Conservation (phyloP, 2,888 invertebrate species). For the Yponomeuta malinellus region DNA sequence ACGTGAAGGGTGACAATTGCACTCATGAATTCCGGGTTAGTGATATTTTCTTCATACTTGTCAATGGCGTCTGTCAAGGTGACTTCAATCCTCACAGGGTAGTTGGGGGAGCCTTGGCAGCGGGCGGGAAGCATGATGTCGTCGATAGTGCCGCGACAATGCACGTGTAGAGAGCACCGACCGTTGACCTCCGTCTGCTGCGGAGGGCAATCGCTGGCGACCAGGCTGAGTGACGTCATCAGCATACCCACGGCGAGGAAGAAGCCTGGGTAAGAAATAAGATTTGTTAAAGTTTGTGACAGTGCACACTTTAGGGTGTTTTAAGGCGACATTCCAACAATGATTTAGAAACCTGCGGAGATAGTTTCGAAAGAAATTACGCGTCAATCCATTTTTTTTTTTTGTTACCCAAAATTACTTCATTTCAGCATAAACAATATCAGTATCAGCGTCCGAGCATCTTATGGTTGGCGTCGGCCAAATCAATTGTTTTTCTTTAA, state of each 20-base stretch:
- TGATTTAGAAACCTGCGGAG: too few species aligned
- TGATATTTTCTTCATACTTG: conserved; percentile 32
- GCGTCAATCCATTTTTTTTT: too few species aligned
- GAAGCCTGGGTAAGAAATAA: background rate
- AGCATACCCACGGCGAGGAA: conserved; percentile 13
- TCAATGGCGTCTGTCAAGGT: conserved; percentile 40
- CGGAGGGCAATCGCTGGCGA: conserved; percentile 31
- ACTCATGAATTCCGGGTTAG: conserved; percentile 34
- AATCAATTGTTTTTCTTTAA: too few species aligned
- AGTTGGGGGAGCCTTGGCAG: conserved; percentile 50
- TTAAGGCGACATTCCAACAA: too few species aligned
- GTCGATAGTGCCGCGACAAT: conserved; percentile 39
- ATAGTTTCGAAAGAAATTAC: too few species aligned
- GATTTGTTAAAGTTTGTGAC: background rate
- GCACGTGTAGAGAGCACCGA: conserved; percentile 39
- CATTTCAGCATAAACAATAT: too few species aligned
- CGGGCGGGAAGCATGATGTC: conserved; percentile 35
- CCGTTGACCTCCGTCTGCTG: conserved; percentile 31
- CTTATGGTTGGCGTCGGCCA: too few species aligned
- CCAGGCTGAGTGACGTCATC: conserved; percentile 9
- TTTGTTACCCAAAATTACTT: too few species aligned
- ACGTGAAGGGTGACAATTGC: conserved; percentile 44
- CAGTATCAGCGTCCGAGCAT: too few species aligned
- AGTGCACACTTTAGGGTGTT: too few species aligned
- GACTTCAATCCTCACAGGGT: conserved; percentile 41